These are phyloP conservation scores for Cydia splendana DNA, from an alignment of 1,140 invertebrate genomes.

Conservation along the genomic window DNA sequence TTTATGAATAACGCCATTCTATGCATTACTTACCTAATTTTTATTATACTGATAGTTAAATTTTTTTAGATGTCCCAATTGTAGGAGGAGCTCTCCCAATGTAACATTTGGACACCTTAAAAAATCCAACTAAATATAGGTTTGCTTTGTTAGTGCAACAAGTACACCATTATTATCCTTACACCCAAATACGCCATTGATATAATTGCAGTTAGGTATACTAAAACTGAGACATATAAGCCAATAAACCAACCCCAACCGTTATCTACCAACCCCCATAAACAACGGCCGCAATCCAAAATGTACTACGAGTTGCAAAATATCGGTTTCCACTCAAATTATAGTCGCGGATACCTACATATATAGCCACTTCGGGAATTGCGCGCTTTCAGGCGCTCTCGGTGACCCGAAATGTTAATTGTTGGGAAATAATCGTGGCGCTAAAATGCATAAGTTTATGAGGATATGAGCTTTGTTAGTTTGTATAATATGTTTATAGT, in stretches of 20 bases:
- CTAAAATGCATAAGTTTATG: background rate
- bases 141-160: background rate
- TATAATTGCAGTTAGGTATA: background rate
- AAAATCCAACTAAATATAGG: too few relatives aligned
- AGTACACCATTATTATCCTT: background rate
- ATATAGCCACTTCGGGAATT: slow-evolving; percentile 39
- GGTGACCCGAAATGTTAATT: slow-evolving; percentile 6
- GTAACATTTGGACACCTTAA: too few relatives aligned
- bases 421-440: slow-evolving; percentile 7
- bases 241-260: slow-evolving; percentile 52
- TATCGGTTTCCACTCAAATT: slow-evolving; percentile 58
- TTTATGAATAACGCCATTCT: too few relatives aligned
- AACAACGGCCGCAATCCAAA: slow-evolving; percentile 49
- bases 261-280: slow-evolving; percentile 64
- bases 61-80: too few relatives aligned
- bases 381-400: background rate
- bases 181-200: background rate
- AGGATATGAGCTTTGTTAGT: background rate
- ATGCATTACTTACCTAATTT: too few relatives aligned
- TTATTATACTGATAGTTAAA: too few relatives aligned
- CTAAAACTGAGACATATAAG: slow-evolving; percentile 35
- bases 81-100: too few relatives aligned
- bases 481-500: background rate
- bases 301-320: slow-evolving; percentile 51
- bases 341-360: slow-evolving; percentile 48